Evolutionary conservation across 2,888 invertebrate genomes (phyloP).

Genomic region (Tiliacea aurago): DNA sequence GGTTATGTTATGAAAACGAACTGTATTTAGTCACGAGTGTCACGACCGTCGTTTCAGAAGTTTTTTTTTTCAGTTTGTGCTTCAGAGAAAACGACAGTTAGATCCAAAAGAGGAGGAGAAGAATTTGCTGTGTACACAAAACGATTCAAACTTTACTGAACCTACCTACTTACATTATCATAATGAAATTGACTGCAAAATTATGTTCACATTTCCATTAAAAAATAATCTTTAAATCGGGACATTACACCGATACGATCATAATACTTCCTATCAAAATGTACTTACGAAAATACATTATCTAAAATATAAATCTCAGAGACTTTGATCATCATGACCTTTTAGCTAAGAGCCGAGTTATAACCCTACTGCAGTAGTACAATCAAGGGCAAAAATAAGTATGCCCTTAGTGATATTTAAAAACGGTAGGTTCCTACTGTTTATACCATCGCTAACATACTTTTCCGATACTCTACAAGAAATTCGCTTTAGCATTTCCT

Average conservation of each 20-base stretch:
- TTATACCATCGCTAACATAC: neutral
- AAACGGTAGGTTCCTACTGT: neutral
- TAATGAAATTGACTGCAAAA: conserved; percentile 8
- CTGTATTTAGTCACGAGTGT: no score
- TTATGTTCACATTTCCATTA: conserved; percentile 13
- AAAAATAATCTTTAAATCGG: conserved; percentile 34
- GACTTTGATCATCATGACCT: conserved; percentile 36
- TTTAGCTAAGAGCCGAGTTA: conserved; percentile 25
- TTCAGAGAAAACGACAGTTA: conserved; percentile 61
- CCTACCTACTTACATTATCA: neutral
- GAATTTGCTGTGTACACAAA: conserved; percentile 74
- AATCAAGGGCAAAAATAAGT: conserved; percentile 5
- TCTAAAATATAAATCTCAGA: conserved; percentile 25
- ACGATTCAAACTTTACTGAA: conserved; percentile 73
- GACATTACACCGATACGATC: conserved; percentile 36
- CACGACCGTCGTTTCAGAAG: no score
- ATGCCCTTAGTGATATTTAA: conserved; percentile 1
- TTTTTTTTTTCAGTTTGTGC: conserved; percentile 73
- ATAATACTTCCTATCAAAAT: conserved; percentile 33
- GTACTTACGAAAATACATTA: conserved; percentile 33
- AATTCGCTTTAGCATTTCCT: conserved; percentile 1
- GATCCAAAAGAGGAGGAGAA: conserved; percentile 76
- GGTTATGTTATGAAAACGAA: no score
- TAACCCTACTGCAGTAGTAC: conserved; percentile 20
- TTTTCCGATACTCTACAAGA: conserved; percentile 4